Percentiles rank a stretch among this genome's conserved stretches.
Conservation (phyloP, 2,888 invertebrate species). For the Tetropium fuscum region DNA sequence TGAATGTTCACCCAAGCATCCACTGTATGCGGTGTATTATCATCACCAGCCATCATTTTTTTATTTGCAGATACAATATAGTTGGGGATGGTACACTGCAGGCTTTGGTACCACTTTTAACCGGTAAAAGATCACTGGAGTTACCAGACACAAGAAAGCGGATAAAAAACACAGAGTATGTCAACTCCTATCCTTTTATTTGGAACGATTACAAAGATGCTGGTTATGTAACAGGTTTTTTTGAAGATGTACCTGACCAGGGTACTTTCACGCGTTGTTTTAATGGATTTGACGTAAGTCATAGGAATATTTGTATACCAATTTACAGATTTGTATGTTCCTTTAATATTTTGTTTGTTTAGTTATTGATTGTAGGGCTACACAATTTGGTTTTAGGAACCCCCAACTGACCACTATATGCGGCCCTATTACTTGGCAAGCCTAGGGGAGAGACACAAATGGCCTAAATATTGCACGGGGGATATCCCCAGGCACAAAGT, state of each 20-base stretch:
- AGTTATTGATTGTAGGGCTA: too few species aligned
- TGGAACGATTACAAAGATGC: constrained; percentile 82
- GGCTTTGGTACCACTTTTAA: constrained; percentile 87
- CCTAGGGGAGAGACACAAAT: constrained; percentile 68
- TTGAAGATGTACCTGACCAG: constrained; percentile 86
- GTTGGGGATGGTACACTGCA: constrained; percentile 90
- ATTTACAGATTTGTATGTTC: too few species aligned
- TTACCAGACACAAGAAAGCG: constrained; percentile 86
- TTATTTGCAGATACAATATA: constrained; percentile 74
- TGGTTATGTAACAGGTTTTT: constrained; percentile 84
- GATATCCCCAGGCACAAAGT: constrained; percentile 77
- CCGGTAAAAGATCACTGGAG: constrained; percentile 88
- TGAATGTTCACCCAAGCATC: too few species aligned
- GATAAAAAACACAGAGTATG: constrained; percentile 71
- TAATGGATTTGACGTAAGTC: constrained; percentile 78
- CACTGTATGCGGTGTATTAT: too few species aligned
- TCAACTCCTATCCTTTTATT: constrained; percentile 87
- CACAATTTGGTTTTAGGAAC: constrained; percentile 68
- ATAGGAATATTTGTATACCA: not conserved
- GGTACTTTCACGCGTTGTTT: constrained; percentile 93
- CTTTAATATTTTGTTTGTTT: too few species aligned
- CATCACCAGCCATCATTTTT: too few species aligned
- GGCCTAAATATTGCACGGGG: constrained; percentile 76
- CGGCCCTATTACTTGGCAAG: constrained; percentile 83
- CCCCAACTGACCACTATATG: constrained; percentile 93